Percentiles rank a stretch among this genome's conserved stretches.
Conservation (phyloP, 64 coral and sea anemone species). For the Astreopora myriophthalma region DNA sequence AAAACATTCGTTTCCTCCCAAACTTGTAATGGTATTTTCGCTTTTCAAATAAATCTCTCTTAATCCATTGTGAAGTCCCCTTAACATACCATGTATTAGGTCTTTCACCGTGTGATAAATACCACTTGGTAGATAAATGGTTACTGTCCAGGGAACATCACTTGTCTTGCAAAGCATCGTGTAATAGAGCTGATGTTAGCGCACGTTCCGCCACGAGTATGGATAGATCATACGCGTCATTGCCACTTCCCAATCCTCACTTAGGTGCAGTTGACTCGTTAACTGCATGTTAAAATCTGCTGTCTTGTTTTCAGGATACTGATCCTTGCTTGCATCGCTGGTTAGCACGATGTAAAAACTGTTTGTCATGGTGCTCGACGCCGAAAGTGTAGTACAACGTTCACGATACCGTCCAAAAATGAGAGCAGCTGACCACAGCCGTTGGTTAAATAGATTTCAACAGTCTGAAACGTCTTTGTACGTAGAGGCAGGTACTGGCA, state of each 20-base stretch:
- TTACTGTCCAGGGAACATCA: neutral
- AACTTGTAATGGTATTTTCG: too few relatives aligned
- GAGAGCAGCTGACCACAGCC: too few relatives aligned
- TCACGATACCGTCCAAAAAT: too few relatives aligned
- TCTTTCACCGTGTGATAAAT: neutral
- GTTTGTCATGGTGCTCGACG: neutral
- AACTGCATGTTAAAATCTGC: neutral
- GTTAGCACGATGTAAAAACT: neutral
- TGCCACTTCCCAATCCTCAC: neutral
- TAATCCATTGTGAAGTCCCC: neutral
- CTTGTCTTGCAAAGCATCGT: neutral
- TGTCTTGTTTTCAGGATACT: neutral
- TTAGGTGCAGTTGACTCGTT: neutral
- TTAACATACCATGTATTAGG: neutral
- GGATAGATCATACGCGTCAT: neutral
- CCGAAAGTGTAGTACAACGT: too few relatives aligned
- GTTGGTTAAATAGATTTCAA: too few relatives aligned
- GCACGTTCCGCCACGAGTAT: neutral
- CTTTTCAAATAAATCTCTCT: too few relatives aligned
- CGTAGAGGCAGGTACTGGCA: too few relatives aligned
- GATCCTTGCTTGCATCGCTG: neutral
- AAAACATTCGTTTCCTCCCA: too few relatives aligned
- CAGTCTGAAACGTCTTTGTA: too few relatives aligned
- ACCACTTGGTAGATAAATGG: slow-evolving; percentile 8
- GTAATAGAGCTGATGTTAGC: neutral